Evolutionary conservation across 2,797 vertebrate species (phyloP).

Genomic region (Eurystomus glaucurus): DNA sequence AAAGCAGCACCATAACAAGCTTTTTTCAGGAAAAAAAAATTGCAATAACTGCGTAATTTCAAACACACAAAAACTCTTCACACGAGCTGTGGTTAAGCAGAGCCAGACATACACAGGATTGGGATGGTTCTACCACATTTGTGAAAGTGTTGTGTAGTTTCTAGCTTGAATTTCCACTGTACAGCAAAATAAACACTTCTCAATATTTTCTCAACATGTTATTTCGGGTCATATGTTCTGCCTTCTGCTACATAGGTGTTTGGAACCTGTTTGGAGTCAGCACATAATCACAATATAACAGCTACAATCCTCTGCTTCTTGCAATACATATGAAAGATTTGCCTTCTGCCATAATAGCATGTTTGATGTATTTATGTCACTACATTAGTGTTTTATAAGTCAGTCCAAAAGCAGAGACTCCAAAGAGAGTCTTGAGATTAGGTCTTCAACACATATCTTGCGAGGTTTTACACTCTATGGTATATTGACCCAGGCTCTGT

Average conservation of each 20-base stretch:
- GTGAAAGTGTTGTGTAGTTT: not conserved
- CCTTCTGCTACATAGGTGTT: not conserved
- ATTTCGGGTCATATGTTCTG: not conserved
- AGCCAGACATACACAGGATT: not conserved
- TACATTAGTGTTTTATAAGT: not conserved
- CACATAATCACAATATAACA: not conserved
- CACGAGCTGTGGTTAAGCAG: not conserved
- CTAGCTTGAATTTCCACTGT: not conserved
- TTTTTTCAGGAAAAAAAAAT: fast-evolving
- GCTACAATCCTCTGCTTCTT: not conserved
- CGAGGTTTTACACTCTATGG: not conserved
- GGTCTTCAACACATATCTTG: not conserved
- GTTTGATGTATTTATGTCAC: not conserved
- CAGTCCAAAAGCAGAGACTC: not conserved
- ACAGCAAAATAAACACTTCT: not conserved
- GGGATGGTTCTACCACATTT: not conserved
- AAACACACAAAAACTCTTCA: not conserved
- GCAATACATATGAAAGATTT: not conserved
- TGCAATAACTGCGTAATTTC: not conserved
- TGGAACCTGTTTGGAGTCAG: not conserved
- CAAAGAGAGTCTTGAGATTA: not conserved
- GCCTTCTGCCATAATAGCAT: not conserved
- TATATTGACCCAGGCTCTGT: not conserved
- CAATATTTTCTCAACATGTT: not conserved
- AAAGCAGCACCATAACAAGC: not conserved